Base-by-base conservation (phyloP, 2,888 invertebrate genomes). In the Eumacrocentrus americanus region DNA sequence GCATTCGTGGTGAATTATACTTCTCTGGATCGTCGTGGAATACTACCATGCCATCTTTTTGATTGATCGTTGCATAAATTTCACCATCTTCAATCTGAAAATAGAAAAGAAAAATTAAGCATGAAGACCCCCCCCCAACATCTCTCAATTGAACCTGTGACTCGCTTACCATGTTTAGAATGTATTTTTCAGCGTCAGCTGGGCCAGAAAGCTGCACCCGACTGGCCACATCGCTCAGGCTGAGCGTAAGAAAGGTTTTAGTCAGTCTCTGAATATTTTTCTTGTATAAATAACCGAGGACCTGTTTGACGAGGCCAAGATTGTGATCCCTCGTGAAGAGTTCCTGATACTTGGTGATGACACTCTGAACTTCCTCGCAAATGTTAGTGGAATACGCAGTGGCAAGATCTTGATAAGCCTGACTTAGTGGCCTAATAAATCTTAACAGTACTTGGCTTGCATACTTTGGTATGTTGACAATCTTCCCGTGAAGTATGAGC, bases 21-120 rank as follows among this genome's bases (percentile, higher is more conserved):
- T 95, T 95, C 79, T 97, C 96, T 7, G 96, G 96, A 81, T 94
- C 94, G 76, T 98, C 97, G 70, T 94, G 89, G 80, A 98, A 98
- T 55, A 95, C 87, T 12, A 98, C 97, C 97, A 98, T 98, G 11
- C 98, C 97, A 82, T 98, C 97, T 81, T 94, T 94, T 83, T 97
- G 95, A 83, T 97, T 96, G 68, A 98, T 97, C 73, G 93, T 92
- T 22, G 98, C 98, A 83, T 91, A 96, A 71, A 98, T 98, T 84
- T 97, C 95, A 56, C 94, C 92, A 79, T 95, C 95, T 83, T 96
- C 95, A 74, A 98, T 98, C 95, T 96, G 72, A 23, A 68, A 66
- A 29, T 9, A 23, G 38, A 12, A 58, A 46, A 12, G 9, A 25
- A 12, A 38, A 22, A 6, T 25, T 34, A 34, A 50, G n/a, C n/a